phyloP scores from a whole-genome alignment of 2,888 invertebrate genomes.

The Sinopyrophorus schimmeli region DNA sequence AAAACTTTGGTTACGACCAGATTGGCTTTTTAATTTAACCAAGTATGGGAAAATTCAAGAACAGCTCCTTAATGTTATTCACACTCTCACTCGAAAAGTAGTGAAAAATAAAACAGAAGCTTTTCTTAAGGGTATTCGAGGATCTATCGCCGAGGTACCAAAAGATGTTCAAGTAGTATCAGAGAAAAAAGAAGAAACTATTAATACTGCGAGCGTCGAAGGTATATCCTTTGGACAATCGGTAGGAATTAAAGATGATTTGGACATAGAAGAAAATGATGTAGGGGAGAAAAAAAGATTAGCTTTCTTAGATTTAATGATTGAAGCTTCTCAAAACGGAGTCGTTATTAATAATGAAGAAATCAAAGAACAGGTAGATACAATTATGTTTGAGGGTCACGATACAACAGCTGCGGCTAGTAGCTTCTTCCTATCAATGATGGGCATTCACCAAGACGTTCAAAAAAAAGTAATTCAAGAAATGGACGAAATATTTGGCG shows the following conservation, averaged over 20 bases:
- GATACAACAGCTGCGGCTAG: conserved; percentile 86
- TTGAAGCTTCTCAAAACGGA: conserved; percentile 81
- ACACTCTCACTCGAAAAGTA: conserved; percentile 77
- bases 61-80: conserved; percentile 74
- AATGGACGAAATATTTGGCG: conserved; percentile 74
- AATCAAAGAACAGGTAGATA: conserved; percentile 85
- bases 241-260: conserved; percentile 67
- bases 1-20: conserved; percentile 76
- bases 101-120: conserved; percentile 65
- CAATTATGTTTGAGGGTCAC: conserved; percentile 88
- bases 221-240: conserved; percentile 67
- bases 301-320: conserved; percentile 86
- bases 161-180: conserved; percentile 47
- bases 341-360: conserved; percentile 74
- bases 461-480: conserved; percentile 77
- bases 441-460: conserved; percentile 79
- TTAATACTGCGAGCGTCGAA: conserved; percentile 59
- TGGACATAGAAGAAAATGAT: conserved; percentile 82
- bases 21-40: conserved; percentile 75
- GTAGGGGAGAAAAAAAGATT: conserved; percentile 80
- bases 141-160: conserved; percentile 51
- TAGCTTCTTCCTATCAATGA: conserved; percentile 81
- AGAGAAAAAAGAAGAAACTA: conserved; percentile 41
- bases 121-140: conserved; percentile 58
- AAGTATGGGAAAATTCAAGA: conserved; percentile 74